Conservation (phyloP, 2,797 vertebrate genomes). For the Xiphorhynchus erythropygius region DNA sequence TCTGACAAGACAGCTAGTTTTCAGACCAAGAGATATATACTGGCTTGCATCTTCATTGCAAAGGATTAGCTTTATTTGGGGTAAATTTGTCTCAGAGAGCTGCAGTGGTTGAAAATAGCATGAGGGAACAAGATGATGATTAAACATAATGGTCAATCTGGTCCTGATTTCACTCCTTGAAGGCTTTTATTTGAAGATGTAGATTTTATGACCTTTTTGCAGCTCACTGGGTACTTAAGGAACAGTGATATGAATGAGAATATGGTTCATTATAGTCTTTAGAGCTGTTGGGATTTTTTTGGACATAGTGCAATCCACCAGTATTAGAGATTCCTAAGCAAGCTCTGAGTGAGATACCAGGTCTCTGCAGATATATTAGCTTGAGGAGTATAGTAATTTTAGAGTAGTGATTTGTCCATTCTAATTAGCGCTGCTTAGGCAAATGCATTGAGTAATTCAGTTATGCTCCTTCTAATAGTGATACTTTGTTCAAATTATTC, state of each 20-base stretch:
- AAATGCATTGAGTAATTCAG: slow-evolving; percentile 20
- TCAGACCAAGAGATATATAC: not conserved
- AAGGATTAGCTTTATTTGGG: not conserved
- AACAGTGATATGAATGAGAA: not conserved
- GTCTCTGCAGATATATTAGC: slow-evolving; percentile 32
- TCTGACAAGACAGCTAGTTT: not conserved
- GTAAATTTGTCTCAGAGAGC: not conserved
- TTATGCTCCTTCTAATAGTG: slow-evolving; percentile 27
- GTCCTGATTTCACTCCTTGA: not conserved
- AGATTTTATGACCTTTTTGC: not conserved
- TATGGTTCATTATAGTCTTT: not conserved
- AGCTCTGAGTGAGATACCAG: not conserved
- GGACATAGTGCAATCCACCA: not conserved
- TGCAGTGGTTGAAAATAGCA: not conserved
- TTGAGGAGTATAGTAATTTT: slow-evolving; percentile 5
- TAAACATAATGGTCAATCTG: not conserved
- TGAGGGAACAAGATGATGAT: not conserved
- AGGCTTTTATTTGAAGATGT: not conserved
- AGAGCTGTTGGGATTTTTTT: not conserved
- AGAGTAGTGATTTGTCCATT: slow-evolving; percentile 25
- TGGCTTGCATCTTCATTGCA: not conserved
- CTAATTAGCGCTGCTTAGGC: slow-evolving; percentile 31
- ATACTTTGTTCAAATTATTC: slow-evolving; percentile 47
- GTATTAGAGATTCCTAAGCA: not conserved
- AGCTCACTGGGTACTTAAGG: not conserved